A percentile compares a stretch with the other conserved stretches of the same genome.
Evolutionary conservation across 1,140 invertebrate genomes (phyloP).

Genomic region (Ceratosolen solmsi): DNA sequence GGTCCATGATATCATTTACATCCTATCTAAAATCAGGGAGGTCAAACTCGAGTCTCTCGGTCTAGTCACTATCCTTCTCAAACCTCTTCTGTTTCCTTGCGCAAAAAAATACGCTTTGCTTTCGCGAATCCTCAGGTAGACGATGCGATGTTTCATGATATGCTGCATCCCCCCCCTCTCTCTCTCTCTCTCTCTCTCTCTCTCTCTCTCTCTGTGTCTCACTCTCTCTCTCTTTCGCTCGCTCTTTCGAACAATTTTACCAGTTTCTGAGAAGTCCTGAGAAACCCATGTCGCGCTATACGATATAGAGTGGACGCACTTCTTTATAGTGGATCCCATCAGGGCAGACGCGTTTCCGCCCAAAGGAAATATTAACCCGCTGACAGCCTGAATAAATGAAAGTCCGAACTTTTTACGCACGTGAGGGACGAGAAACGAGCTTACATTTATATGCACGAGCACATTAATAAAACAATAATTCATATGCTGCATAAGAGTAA

Average conservation of each 20-base stretch:
- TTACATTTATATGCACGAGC: not conserved
- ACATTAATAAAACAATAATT: too few species aligned
- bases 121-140: constrained; percentile 57
- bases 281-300: constrained; percentile 4
- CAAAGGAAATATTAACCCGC: not conserved
- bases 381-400: not conserved
- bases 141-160: constrained; percentile 53
- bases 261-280: constrained; percentile 61
- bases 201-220: constrained; percentile 47
- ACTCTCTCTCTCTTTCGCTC: constrained; percentile 47
- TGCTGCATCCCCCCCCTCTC: constrained; percentile 44
- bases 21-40: constrained; percentile 51
- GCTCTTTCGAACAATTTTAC: constrained; percentile 57
- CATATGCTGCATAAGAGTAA: too few species aligned
- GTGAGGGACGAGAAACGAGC: not conserved
- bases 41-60: constrained; percentile 38
- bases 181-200: constrained; percentile 49
- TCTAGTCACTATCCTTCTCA: not conserved
- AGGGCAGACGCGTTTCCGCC: not conserved
- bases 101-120: not conserved
- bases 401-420: not conserved
- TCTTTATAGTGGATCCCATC: constrained; percentile 10
- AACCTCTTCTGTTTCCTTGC: not conserved
- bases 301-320: constrained; percentile 37
- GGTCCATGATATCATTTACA: constrained; percentile 39